Conservation (phyloP, 2,113 vertebrate species). For the Machaerirhynchus nigripectus region DNA sequence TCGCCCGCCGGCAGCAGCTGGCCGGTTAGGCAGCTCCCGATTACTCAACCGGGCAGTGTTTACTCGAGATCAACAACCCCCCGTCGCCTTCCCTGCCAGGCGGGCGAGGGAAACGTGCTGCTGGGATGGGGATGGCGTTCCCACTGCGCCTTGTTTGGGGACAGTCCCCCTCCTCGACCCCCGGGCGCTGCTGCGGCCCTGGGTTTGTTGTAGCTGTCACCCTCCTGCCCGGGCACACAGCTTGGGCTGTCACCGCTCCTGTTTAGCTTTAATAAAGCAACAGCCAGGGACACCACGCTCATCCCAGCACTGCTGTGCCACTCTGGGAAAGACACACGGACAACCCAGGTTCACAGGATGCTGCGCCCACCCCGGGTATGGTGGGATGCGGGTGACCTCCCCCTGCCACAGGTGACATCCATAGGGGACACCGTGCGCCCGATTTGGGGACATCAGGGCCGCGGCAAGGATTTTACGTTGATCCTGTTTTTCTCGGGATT, state of each 20-base stretch:
- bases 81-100: not conserved
- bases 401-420: not conserved
- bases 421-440: accelerated
- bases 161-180: not conserved
- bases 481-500: not conserved
- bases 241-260: not conserved
- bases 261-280: not conserved
- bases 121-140: not conserved
- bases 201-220: not conserved
- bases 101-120: not conserved
- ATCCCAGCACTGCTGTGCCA: not conserved
- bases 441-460: not conserved
- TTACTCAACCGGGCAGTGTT: constrained; percentile 58
- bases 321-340: not conserved
- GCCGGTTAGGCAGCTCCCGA: constrained; percentile 49
- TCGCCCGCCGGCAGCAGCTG: constrained; percentile 23
- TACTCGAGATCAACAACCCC: constrained; percentile 52
- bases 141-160: not conserved
- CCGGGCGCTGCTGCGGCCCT: accelerated
- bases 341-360: not conserved
- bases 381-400: accelerated
- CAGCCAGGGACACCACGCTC: not conserved
- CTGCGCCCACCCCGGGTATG: accelerated
- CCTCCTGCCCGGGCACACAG: not conserved
- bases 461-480: not conserved